Conservation (phyloP, 2,113 vertebrate genomes). For the Catagonus wagneri region DNA sequence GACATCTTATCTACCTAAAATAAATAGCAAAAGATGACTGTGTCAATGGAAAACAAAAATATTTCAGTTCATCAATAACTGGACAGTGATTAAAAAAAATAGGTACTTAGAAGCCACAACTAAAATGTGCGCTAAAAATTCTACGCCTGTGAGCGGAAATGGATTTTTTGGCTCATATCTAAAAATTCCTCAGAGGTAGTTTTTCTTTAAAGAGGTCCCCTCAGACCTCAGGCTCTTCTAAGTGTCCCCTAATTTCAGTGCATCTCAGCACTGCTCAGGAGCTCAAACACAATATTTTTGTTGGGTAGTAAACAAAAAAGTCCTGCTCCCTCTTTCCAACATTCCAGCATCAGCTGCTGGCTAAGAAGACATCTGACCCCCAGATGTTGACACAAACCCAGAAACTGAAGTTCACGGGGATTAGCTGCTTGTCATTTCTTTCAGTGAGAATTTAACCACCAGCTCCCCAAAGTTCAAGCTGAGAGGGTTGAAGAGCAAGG, state of each 20-base stretch:
- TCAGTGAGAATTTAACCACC: not conserved
- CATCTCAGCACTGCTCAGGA: not conserved
- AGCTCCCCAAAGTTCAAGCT: not conserved
- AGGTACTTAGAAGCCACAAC: constrained; percentile 56
- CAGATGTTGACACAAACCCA: not conserved
- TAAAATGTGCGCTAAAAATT: constrained; percentile 27
- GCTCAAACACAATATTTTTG: not conserved
- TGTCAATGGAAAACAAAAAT: constrained; percentile 66
- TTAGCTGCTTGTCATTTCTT: not conserved
- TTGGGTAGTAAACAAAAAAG: not conserved
- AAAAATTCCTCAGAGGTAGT: not conserved
- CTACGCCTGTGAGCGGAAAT: constrained; percentile 67
- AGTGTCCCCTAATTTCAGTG: not conserved
- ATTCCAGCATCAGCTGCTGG: not conserved
- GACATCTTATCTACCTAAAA: constrained; percentile 25
- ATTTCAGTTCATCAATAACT: constrained; percentile 66
- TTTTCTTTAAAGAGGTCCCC: not conserved
- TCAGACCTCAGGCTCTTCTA: not conserved
- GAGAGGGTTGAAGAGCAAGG: not conserved
- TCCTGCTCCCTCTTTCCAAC: not conserved
- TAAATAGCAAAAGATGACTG: constrained; percentile 58
- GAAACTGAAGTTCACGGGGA: not conserved
- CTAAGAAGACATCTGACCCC: not conserved
- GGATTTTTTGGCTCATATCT: constrained; percentile 53
- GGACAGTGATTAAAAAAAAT: constrained; percentile 74